Base-by-base conservation (phyloP, 2,888 invertebrate genomes). In the Amphipyra berbera region DNA sequence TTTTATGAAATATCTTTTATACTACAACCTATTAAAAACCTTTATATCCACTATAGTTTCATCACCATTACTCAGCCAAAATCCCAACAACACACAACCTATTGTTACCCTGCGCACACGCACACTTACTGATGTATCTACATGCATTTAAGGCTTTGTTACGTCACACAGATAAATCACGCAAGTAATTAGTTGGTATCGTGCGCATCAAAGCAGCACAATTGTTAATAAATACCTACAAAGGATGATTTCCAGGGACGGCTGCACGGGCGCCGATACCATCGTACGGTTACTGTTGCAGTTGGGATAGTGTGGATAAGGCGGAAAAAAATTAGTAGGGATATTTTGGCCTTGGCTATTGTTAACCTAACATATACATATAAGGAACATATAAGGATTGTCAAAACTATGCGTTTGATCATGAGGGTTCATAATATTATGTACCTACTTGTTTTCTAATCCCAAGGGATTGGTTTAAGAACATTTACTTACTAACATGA, bases 191-290 rank as follows among this genome's bases (percentile, higher is more conserved):
- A 90, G 88, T 78, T 79, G 82, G 71, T 90, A 90, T 90, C 90
- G 69, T 68, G 61, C 72, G 78, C 76, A 89, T 89, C 89, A 81
- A 79, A 70, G 77, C 73, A 81, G 84, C 79, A 88, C 91, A 88
- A 90, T 90, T 90, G 90, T 91, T 89, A 90, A 90, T 90, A 90
- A 90, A 91, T 91, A 90, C 88, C 85, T 87, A 88, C 85, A 85
- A 82, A 85, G 88, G 88, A 90, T 90, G 90, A 91, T 88, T 85
- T 83, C 84, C 68, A 69, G 67, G 75, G 70, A 72, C 62, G 78
- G 66, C 69, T 64, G 81, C 73, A 76, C 80, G 67, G 61, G 71
- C 71, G 76, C 67, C 47, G 89, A 88, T 89, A 85, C 73, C 60
- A 89, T 86, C 85, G 74, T 62, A 44, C 45, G 44, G 58, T 59